Base-by-base conservation (phyloP, 2,113 vertebrate genomes). In the Bettongia penicillata region DNA sequence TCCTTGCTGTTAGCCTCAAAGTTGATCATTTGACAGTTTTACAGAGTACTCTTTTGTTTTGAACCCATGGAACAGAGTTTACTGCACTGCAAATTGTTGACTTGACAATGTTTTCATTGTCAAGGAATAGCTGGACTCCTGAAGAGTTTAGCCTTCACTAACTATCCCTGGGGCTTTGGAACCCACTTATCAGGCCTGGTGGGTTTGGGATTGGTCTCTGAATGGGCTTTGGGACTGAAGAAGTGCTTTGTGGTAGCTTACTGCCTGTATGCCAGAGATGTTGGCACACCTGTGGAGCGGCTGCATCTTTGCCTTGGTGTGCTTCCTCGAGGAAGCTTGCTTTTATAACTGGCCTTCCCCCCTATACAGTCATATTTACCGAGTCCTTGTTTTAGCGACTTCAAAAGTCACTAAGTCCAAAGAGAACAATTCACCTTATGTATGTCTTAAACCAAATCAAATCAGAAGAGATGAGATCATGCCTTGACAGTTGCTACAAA, bases 41-140 rank as follows among this genome's bases (percentile, higher is more conserved):
- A 97, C 97, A 91, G 98, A 98, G 97, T 96, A 97, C 98, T 98
- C 98, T 96, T 98, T 96, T 98, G 98, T 99, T 98, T 99, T 98
- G 99, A 96, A 97, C 89, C 96, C 93, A 91, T 25, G 51, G 89
- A 97, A 96, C 8, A 22, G 93, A 97, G 96, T 48, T 48, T 48
- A 48, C 48, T 48, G 48, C 3, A 48, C 48, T 48, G 48, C 48
- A 95, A 93, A 94, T n/a, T 95, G 94, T 97, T 93, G 94, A 96
- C 91, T 97, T 94, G 94, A 89, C 93, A 96, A 96, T 90, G 96
- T 89, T 97, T 90, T 94, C 92, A 92, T 53, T 91, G 53, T n/a
- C n/a, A 91, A 95, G 55, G 89, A 22, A 47, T 77, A 90, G 95
- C 95, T 98, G 97, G 98, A 98, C 98, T 98, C 98, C 98, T 98